Conservation (phyloP, 1,140 invertebrate genomes). For the Trachymyrmex septentrionalis region DNA sequence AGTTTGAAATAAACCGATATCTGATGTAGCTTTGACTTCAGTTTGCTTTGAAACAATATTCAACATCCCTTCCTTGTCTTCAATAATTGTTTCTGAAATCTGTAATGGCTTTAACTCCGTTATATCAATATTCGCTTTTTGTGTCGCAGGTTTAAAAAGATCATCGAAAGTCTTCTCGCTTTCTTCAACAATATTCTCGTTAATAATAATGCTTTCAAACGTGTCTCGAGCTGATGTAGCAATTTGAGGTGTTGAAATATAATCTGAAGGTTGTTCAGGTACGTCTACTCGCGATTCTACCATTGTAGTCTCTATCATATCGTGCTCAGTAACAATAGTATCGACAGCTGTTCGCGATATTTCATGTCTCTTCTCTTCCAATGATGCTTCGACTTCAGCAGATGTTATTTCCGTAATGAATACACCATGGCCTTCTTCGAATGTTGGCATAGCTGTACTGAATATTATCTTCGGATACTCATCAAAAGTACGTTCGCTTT, state of each 20-base stretch:
- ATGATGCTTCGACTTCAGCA: slow-evolving; percentile 69
- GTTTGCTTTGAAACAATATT: slow-evolving; percentile 60
- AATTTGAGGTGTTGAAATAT: slow-evolving; percentile 70
- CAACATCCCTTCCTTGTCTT: slow-evolving; percentile 83
- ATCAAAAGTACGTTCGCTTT: slow-evolving; percentile 72
- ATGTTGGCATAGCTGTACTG: slow-evolving; percentile 58
- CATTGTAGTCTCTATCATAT: slow-evolving; percentile 78
- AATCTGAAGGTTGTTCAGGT: slow-evolving; percentile 73
- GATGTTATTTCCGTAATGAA: slow-evolving; percentile 82
- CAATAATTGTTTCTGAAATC: slow-evolving; percentile 84
- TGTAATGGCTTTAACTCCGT: slow-evolving; percentile 83
- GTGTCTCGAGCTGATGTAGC: slow-evolving; percentile 80
- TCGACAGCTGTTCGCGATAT: slow-evolving; percentile 77
- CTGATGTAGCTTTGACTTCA: slow-evolving; percentile 74
- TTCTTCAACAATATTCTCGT: slow-evolving; percentile 82
- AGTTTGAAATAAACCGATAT: slow-evolving; percentile 81
- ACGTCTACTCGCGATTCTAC: slow-evolving; percentile 82
- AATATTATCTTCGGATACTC: slow-evolving; percentile 69
- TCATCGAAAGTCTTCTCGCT: slow-evolving; percentile 81
- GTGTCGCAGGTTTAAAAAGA: slow-evolving; percentile 77
- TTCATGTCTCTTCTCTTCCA: slow-evolving; percentile 73
- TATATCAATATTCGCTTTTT: slow-evolving; percentile 81
- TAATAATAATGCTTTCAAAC: slow-evolving; percentile 82
- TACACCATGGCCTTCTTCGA: slow-evolving; percentile 79
- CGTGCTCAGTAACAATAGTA: slow-evolving; percentile 79